Base-by-base conservation (phyloP, 1,140 invertebrate species). In the Orussus abietinus region DNA sequence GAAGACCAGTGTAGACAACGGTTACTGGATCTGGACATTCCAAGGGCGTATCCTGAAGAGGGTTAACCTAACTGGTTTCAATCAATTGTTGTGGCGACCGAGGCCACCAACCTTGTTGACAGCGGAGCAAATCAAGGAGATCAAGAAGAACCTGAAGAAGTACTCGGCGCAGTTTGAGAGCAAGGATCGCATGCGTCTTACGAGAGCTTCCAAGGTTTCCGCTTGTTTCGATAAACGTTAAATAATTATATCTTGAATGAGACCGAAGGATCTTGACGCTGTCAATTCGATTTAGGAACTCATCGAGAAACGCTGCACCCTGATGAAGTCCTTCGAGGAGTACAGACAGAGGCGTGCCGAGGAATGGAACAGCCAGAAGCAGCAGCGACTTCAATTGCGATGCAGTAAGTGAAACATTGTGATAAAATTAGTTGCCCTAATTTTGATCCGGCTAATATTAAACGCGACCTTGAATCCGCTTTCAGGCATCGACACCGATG, bases 1-100 rank as follows among this genome's bases (percentile, higher is more conserved):
- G 86, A 96, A 94, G 55, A 89, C 92, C 33, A 96, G 96, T 74
- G 92, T 91, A 31, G 96, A 98, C 74, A 96, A 94, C 55, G 84
- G 90, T 4, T 99, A 94, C 68, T 96, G 93, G 81, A 83, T 99
- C 43, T 97, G 95, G 89, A 94, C 91, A 14, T 99, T 99, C 84
- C 96, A 99, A 74, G 92, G 91, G 7, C 85, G 87, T 61, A 83
- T 85, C 42, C 59, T 92, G 10, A 82, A 84, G 47, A 77, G 92
- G 51, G 84, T 92, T 17, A 88, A 89, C 61, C 75, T 96, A 42
- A 93, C 95, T 49, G 84, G 86, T 4, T 96, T 99, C 62, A 92
- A 92, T 55, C 92, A 97, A 71, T 83, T 98, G 51, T 75, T 93
- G 57, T 99, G 97, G 97, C 77, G 97, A 51, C 97, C 97, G 12